Evolutionary conservation across 2,888 invertebrate genomes (phyloP), one percentile per base, ranked within the genome.

Genomic region (Micoletzkya japonica): DNA sequence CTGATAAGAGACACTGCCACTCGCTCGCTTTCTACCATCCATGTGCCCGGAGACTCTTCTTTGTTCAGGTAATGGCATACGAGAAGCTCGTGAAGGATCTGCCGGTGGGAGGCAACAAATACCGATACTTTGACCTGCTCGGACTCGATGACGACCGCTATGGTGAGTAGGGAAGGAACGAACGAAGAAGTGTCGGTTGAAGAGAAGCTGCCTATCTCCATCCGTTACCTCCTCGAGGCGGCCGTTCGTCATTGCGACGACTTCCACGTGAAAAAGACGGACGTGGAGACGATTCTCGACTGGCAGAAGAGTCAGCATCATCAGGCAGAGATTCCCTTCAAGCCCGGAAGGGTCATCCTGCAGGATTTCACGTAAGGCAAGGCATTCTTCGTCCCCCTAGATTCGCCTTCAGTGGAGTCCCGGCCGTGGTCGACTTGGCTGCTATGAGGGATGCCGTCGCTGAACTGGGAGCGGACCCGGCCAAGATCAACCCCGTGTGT

Each of bases 401-500:
- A 54, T 20, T 54, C 14, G 30, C 67, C 82, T 86, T 56, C 76
- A 98, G 96, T 20, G 97, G 97, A 2, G 96, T 98, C 0, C 97
- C 97, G 1, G 96, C 95, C 0, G 94, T 98, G 32, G 97, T 98
- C 0, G 97, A 98, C 87, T 94, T 98, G 88, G 97, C 97, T 20
- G 95, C 95, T 0, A 97, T 98, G 97, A 89, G 97, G 72, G 95
- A 96, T 87, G 95, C 95, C 0, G 93, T 98, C 0, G 90, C 91
- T 78, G 88, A 89, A 30, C 88, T 97, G 4, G 92, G 92, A 0
- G 95, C 95, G 0, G 90, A 96, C 88, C 92, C 95, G 0, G 90
- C 93, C 79, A 92, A 91, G 86, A 96, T 98, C 83, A 97, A 98
- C 88, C 97, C 97, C 0, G 91, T 93, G 71, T 97, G 96, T 84